These are phyloP conservation scores for Actinernus sp. DNA, from an alignment of 92 coral and sea anemone species.

Conservation along the genomic window DNA sequence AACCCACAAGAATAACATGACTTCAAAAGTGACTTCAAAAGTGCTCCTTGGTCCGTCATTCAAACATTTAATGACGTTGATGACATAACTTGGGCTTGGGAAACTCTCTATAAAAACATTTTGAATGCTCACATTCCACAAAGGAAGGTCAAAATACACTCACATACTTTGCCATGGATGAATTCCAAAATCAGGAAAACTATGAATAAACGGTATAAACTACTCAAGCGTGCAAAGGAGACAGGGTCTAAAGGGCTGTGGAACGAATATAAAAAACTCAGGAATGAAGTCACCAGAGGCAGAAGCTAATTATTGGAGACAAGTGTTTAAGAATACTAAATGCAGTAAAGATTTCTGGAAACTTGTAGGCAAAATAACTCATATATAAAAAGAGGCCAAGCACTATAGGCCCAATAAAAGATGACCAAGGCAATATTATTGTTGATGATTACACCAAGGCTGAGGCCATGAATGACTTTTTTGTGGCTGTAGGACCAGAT, in stretches of 20 bases:
- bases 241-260: conserved; percentile 25
- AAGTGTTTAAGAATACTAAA: conserved; percentile 32
- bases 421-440: conserved; percentile 25
- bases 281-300: conserved; percentile 26
- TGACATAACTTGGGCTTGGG: conserved; percentile 62
- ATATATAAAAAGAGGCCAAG: conserved; percentile 21
- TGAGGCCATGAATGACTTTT: conserved; percentile 50
- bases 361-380: conserved; percentile 34
- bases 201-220: conserved; percentile 25
- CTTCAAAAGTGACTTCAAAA: conserved; percentile 30
- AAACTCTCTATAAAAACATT: conserved; percentile 45
- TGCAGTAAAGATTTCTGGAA: conserved; percentile 38
- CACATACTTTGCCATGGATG: conserved; percentile 60
- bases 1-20: conserved; percentile 65
- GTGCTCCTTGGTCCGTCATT: conserved; percentile 57
- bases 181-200: conserved; percentile 42
- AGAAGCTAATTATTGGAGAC: conserved; percentile 54
- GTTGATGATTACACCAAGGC: conserved; percentile 27
- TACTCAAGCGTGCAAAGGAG: conserved; percentile 32
- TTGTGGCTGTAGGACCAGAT: conserved; percentile 22
- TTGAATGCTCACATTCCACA: conserved; percentile 40
- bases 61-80: conserved; percentile 48
- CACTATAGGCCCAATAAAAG: conserved; percentile 47
- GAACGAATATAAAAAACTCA: conserved; percentile 13
- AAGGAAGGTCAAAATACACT: conserved; percentile 53